Conservation (phyloP, 2,113 vertebrate species). For the Cariama cristata region DNA sequence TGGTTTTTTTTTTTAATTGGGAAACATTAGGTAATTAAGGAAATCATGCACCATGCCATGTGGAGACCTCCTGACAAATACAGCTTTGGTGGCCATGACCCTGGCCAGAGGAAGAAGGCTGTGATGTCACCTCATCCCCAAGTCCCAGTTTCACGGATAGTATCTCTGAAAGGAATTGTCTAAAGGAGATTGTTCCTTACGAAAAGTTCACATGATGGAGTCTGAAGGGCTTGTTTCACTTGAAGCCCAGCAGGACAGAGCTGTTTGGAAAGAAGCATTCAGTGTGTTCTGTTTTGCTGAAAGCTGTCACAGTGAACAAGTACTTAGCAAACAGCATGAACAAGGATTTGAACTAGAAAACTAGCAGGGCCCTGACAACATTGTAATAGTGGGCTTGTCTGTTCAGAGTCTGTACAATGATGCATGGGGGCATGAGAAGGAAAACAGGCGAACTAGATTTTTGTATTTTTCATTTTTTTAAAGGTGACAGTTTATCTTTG, state of each 20-base stretch:
- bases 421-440: slow-evolving; percentile 79
- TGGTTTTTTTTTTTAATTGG: background rate
- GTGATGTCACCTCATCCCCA: slow-evolving; percentile 89
- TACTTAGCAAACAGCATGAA: slow-evolving; percentile 99
- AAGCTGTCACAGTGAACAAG: slow-evolving; percentile 98
- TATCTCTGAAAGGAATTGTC: slow-evolving; percentile 90
- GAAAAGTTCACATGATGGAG: slow-evolving; percentile 95
- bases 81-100: slow-evolving; percentile 90
- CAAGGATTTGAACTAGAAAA: slow-evolving; percentile 99
- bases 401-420: slow-evolving; percentile 83
- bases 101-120: slow-evolving; percentile 84
- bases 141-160: slow-evolving; percentile 82
- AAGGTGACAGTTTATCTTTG: background rate
- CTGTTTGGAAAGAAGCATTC: slow-evolving; percentile 96
- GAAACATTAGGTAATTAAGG: slow-evolving; percentile 64
- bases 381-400: slow-evolving; percentile 88
- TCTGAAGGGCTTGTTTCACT: slow-evolving; percentile 94
- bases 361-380: slow-evolving; percentile 91
- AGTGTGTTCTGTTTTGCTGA: slow-evolving; percentile 92
- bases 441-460: background rate
- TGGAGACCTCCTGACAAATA: slow-evolving; percentile 83
- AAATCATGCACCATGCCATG: slow-evolving; percentile 74
- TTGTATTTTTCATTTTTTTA: background rate
- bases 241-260: slow-evolving; percentile 93
- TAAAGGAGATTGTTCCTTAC: slow-evolving; percentile 91